These are phyloP conservation scores for Galerucella pusilla DNA, from an alignment of 2,888 invertebrate species.

Conservation along the genomic window DNA sequence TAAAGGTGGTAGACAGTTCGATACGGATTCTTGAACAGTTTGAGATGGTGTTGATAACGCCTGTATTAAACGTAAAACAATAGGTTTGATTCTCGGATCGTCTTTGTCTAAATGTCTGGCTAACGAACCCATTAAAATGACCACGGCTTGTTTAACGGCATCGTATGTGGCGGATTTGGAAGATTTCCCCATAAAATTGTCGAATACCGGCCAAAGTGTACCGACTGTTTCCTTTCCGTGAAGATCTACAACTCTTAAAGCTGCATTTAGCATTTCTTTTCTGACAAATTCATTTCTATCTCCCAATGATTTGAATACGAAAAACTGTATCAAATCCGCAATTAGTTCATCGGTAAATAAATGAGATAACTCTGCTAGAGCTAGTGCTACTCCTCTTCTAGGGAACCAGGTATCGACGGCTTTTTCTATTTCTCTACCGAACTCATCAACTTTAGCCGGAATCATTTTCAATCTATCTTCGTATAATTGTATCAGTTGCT, in stretches of 20 bases:
- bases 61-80: constrained; percentile 88
- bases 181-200: constrained; percentile 91
- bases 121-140: constrained; percentile 96
- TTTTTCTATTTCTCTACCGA: constrained; percentile 88
- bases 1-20: constrained; percentile 93
- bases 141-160: constrained; percentile 94
- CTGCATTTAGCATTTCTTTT: constrained; percentile 92
- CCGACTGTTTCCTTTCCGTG: constrained; percentile 89
- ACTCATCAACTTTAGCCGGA: constrained; percentile 88
- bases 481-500: constrained; percentile 78
- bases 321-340: constrained; percentile 79
- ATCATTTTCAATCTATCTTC: constrained; percentile 81
- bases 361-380: constrained; percentile 82
- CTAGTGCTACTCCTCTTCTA: constrained; percentile 88
- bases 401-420: constrained; percentile 92
- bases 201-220: constrained; percentile 89
- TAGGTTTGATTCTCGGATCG: constrained; percentile 92
- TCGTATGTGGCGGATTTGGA: constrained; percentile 92
- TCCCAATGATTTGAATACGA: constrained; percentile 86
- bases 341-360: constrained; percentile 77
- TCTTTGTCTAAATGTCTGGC: constrained; percentile 95
- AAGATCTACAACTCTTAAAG: constrained; percentile 89
- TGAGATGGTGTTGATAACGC: constrained; percentile 97
- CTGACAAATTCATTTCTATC: constrained; percentile 87
- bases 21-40: constrained; percentile 95